Conservation (phyloP, 2,113 vertebrate species). For the Sigmodon hispidus region DNA sequence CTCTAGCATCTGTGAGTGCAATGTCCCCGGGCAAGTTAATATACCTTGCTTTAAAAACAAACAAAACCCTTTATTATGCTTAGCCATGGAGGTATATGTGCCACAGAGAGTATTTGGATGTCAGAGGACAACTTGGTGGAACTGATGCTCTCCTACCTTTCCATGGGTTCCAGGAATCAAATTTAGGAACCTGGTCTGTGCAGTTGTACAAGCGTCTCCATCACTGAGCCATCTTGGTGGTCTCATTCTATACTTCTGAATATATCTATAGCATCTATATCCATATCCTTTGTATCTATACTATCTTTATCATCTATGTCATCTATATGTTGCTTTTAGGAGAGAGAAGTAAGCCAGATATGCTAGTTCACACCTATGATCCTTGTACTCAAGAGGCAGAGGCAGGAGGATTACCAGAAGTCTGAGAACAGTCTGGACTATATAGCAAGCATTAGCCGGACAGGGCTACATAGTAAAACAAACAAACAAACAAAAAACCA, state of each 20-base stretch:
- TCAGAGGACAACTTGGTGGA: not conserved
- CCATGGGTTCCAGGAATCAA: not conserved
- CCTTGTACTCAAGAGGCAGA: not conserved
- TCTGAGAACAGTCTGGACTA: not conserved
- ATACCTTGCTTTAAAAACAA: not conserved
- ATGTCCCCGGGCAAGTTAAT: not conserved
- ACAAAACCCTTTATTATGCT: not conserved
- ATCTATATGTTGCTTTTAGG: not conserved
- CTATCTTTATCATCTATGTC: not conserved
- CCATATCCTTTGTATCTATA: too few species aligned
- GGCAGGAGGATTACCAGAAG: not conserved
- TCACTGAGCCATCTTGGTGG: not conserved
- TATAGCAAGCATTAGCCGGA: not conserved
- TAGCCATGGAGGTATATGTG: not conserved
- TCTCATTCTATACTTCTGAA: not conserved
- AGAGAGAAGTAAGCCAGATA: not conserved
- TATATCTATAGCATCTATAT: not conserved
- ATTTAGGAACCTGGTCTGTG: not conserved
- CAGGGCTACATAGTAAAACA: not conserved
- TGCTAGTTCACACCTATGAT: not conserved
- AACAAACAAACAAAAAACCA: not conserved
- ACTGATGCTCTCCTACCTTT: not conserved
- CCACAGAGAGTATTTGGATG: not conserved
- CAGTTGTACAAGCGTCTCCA: not conserved
- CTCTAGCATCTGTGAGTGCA: not conserved